These are phyloP conservation scores for Amaurobius ferox DNA, from an alignment of 2,888 invertebrate species.

Conservation along the genomic window DNA sequence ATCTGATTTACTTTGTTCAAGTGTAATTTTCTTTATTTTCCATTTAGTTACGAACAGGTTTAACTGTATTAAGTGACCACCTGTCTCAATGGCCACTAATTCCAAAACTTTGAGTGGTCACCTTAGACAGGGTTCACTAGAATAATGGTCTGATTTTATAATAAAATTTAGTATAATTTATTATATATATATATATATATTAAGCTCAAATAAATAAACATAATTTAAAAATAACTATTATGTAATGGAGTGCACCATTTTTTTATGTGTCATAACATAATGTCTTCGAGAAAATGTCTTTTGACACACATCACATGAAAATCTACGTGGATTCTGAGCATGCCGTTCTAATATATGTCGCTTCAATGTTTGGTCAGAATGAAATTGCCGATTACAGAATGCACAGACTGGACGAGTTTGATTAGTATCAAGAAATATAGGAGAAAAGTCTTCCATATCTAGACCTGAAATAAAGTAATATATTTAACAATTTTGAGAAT, in stretches of 20 bases:
- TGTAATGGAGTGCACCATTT: conserved; percentile 27
- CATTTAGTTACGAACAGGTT: no score
- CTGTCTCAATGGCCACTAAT: no score
- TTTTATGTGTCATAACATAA: conserved; percentile 52
- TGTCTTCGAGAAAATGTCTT: conserved; percentile 54
- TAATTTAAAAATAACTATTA: background rate
- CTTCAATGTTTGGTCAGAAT: conserved; percentile 49
- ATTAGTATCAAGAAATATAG: background rate
- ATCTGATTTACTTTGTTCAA: no score
- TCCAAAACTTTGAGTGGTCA: no score
- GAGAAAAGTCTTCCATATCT: background rate
- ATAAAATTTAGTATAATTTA: no score
- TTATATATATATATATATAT: background rate
- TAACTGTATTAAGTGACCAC: no score
- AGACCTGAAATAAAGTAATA: background rate
- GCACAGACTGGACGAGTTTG: conserved; percentile 32
- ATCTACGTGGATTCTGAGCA: conserved; percentile 42
- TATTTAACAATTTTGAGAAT: background rate
- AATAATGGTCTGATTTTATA: no score
- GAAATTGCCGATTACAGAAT: conserved; percentile 38
- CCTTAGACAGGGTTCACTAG: no score
- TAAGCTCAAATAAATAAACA: background rate
- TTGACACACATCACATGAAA: conserved; percentile 53
- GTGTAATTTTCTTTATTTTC: no score
- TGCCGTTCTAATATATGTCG: conserved; percentile 49